phyloP scores from a whole-genome alignment of 1,140 invertebrate genomes.

The Euura saliciscinereae region DNA sequence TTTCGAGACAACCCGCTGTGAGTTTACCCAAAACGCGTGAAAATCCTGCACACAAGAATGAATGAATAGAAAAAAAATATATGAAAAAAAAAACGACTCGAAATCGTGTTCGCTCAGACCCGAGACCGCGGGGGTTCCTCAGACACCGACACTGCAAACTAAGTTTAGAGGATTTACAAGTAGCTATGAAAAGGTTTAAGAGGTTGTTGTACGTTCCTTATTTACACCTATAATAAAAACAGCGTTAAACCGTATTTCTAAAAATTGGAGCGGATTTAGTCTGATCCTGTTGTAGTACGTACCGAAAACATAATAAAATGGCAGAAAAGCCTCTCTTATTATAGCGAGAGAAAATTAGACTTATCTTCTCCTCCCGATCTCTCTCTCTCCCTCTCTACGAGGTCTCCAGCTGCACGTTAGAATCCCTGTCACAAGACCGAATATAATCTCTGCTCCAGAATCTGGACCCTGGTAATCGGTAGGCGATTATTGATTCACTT shows the following conservation, averaged over 20 bases:
- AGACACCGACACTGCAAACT: background rate
- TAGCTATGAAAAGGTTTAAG: too few relatives aligned
- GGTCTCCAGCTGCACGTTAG: background rate
- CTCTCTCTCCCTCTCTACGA: constrained; percentile 9
- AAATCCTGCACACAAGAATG: constrained; percentile 22
- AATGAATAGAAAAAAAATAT: background rate
- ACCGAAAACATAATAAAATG: constrained; percentile 15
- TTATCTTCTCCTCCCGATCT: constrained; percentile 33
- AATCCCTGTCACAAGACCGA: background rate
- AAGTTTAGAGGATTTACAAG: too few relatives aligned
- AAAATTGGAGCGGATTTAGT: constrained; percentile 46
- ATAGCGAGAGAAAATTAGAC: constrained; percentile 39
- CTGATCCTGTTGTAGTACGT: constrained; percentile 24
- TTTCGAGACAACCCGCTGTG: constrained; percentile 32
- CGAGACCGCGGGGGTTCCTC: background rate
- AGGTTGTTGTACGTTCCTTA: too few relatives aligned
- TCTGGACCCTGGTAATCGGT: background rate
- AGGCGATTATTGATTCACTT: background rate
- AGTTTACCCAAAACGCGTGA: constrained; percentile 46
- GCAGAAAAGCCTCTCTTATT: too few relatives aligned
- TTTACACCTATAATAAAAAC: constrained; percentile 15
- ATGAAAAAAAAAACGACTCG: background rate
- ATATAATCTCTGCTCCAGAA: constrained; percentile 1
- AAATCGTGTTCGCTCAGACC: background rate
- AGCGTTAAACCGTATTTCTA: constrained; percentile 24